These are phyloP conservation scores for Andrena camellia DNA, from an alignment of 2,888 invertebrate species.

Conservation along the genomic window DNA sequence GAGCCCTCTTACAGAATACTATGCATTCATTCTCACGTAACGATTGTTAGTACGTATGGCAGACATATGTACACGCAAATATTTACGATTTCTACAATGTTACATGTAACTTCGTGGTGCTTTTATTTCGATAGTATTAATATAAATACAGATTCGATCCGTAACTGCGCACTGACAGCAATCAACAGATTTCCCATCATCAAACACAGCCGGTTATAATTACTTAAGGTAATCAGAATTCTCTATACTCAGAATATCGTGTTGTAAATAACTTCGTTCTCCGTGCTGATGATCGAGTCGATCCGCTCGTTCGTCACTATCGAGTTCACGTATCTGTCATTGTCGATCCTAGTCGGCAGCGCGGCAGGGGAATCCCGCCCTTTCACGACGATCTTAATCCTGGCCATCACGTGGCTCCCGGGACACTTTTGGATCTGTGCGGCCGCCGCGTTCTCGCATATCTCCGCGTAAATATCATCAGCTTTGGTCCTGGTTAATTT, in stretches of 20 bases:
- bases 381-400: conserved; percentile 82
- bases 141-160: conserved; percentile 63
- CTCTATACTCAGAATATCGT: conserved; percentile 78
- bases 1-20: conserved; percentile 30
- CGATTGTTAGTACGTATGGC: conserved; percentile 66
- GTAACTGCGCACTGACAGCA: conserved; percentile 42
- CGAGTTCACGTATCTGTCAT: conserved; percentile 78
- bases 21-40: conserved; percentile 22
- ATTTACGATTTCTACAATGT: conserved; percentile 42
- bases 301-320: conserved; percentile 78
- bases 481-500: conserved; percentile 72
- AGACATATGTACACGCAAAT: conserved; percentile 66
- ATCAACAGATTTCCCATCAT: conserved; percentile 49
- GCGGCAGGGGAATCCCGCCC: conserved; percentile 68
- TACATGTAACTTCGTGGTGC: conserved; percentile 36
- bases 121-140: conserved; percentile 29
- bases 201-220: conserved; percentile 66
- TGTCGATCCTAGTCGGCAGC: conserved; percentile 54
- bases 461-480: conserved; percentile 83
- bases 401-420: conserved; percentile 82
- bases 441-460: conserved; percentile 78
- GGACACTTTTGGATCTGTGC: conserved; percentile 75
- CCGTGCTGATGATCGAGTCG: conserved; percentile 81
- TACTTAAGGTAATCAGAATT: conserved; percentile 46
- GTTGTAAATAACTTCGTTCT: conserved; percentile 83